phyloP scores from a whole-genome alignment of 1,140 invertebrate species.

The Cryptotermes secundus region DNA sequence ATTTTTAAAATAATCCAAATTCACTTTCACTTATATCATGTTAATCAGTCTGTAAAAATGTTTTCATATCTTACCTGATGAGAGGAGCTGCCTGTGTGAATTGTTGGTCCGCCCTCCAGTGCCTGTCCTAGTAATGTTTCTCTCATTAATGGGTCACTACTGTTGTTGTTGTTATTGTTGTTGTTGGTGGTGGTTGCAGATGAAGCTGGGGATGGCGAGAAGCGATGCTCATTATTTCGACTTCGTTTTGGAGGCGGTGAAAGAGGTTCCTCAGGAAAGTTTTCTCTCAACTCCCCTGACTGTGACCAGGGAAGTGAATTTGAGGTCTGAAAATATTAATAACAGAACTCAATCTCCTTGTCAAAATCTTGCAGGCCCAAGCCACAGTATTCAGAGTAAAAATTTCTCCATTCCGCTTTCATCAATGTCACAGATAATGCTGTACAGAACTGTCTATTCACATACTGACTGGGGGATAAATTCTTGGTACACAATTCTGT shows the following conservation, averaged over 20 bases:
- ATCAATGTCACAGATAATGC: too few species aligned
- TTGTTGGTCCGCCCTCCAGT: conserved; percentile 62
- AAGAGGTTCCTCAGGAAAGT: conserved; percentile 30
- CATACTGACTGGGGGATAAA: too few species aligned
- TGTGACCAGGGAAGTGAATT: conserved; percentile 39
- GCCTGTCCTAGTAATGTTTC: conserved; percentile 73
- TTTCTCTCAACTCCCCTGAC: conserved; percentile 32
- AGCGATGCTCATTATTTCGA: conserved; percentile 34
- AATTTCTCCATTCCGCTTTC: too few species aligned
- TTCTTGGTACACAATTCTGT: too few species aligned
- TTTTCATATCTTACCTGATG: conserved; percentile 32
- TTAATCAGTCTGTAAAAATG: conserved; percentile 27
- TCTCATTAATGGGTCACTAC: conserved; percentile 57
- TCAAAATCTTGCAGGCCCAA: background rate
- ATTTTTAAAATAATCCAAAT: too few species aligned
- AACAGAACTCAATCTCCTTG: background rate
- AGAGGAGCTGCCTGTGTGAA: conserved; percentile 45
- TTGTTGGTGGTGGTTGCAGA: conserved; percentile 33
- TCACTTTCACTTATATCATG: background rate
- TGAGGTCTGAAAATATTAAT: conserved; percentile 37
- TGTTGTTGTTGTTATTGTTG: conserved; percentile 43
- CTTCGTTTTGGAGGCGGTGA: conserved; percentile 34
- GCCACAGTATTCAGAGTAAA: background rate
- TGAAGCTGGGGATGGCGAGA: conserved; percentile 36
- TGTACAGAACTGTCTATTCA: too few species aligned